Percentiles rank a stretch among this genome's conserved stretches.
phyloP scores from a whole-genome alignment of 2,797 vertebrate species.

The Crocidura indochinensis region DNA sequence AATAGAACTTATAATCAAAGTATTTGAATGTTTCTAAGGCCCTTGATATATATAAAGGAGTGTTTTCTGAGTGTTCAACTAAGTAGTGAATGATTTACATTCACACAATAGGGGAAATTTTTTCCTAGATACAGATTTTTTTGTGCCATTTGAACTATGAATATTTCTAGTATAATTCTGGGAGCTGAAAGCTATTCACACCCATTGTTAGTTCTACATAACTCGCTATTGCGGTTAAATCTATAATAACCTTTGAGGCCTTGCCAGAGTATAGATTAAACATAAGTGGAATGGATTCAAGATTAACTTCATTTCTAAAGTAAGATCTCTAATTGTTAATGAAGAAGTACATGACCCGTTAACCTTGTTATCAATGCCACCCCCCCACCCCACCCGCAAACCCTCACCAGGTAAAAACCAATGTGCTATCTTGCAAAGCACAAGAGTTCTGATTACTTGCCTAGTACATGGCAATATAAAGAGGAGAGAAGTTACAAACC shows the following conservation, averaged over 20 bases:
- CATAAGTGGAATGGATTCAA: background rate
- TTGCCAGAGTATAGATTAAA: constrained; percentile 1
- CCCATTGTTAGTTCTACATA: too few relatives aligned
- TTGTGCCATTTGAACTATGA: background rate
- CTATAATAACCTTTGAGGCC: background rate
- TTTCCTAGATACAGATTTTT: background rate
- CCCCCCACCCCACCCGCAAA: background rate
- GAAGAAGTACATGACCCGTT: background rate
- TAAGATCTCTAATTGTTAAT: background rate
- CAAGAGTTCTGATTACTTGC: background rate
- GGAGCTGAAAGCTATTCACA: too few relatives aligned
- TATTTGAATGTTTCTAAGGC: background rate
- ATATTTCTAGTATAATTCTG: constrained; percentile 17
- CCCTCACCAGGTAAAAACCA: background rate
- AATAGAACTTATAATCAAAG: background rate
- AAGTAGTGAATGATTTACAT: background rate
- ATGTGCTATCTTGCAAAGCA: background rate
- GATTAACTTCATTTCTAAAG: background rate
- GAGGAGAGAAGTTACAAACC: background rate
- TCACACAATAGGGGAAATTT: background rate
- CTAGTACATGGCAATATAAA: background rate
- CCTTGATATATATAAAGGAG: background rate
- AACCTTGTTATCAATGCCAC: background rate
- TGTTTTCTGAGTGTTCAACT: background rate
- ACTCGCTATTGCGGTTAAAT: background rate